These are phyloP conservation scores for Pelmatolapia mariae DNA, from an alignment of 2,113 vertebrate species.

Conservation along the genomic window DNA sequence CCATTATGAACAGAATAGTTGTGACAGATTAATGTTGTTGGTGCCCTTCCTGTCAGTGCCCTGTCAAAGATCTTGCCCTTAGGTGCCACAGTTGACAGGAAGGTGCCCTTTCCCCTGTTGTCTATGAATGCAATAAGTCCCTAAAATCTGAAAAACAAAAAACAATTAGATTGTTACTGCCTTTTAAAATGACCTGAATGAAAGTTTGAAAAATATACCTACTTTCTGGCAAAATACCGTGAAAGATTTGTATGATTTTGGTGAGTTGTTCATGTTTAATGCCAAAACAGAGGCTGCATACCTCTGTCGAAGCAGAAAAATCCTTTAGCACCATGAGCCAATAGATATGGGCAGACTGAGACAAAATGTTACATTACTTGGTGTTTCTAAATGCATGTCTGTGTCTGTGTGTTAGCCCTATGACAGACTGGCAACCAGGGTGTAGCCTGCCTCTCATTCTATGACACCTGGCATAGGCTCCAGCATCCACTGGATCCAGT, in stretches of 20 bases:
- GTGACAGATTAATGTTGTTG: conserved; percentile 18
- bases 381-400: background rate
- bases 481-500: background rate
- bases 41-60: background rate
- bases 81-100: background rate
- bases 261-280: background rate
- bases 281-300: background rate
- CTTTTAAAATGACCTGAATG: background rate
- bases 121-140: background rate
- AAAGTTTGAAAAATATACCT: background rate
- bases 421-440: background rate
- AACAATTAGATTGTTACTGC: background rate
- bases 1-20: background rate
- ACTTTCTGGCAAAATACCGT: background rate
- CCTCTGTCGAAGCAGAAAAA: background rate
- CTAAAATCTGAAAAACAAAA: background rate
- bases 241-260: background rate
- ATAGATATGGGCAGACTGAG: background rate
- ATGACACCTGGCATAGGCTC: background rate
- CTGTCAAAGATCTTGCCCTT: background rate
- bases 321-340: background rate
- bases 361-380: background rate
- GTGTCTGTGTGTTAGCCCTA: background rate
- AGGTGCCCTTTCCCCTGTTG: background rate
- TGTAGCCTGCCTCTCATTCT: background rate